These are phyloP conservation scores for Melanostoma scalare DNA, from an alignment of 2,888 invertebrate genomes.

Conservation along the genomic window DNA sequence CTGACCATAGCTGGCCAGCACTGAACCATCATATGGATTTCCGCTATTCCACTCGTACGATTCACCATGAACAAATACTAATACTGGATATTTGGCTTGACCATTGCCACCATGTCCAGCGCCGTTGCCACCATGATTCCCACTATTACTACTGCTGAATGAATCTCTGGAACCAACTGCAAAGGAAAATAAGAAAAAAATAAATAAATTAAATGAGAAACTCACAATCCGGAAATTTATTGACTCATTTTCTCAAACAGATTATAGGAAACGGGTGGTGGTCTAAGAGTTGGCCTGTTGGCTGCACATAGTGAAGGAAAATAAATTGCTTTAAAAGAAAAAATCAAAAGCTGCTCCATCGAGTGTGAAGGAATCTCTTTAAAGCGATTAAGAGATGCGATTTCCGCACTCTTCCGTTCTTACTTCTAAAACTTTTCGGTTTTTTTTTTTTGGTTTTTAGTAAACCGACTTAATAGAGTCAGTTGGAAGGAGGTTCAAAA, in stretches of 20 bases:
- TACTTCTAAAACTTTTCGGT: background rate
- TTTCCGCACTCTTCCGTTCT: constrained; percentile 9
- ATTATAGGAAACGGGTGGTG: constrained; percentile 36
- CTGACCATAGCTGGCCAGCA: constrained; percentile 95
- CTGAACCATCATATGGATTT: constrained; percentile 98
- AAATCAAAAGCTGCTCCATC: constrained; percentile 33
- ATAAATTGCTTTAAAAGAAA: background rate
- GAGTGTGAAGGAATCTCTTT: constrained; percentile 65
- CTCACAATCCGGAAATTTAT: constrained; percentile 69
- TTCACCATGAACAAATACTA: constrained; percentile 97
- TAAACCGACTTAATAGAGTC: constrained; percentile 16
- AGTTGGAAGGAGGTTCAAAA: constrained; percentile 20
- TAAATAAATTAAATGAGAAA: constrained; percentile 54
- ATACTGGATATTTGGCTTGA: constrained; percentile 89
- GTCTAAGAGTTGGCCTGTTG: constrained; percentile 35
- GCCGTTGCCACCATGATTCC: constrained; percentile 70
- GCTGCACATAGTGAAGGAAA: constrained; percentile 14
- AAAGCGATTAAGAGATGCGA: constrained; percentile 59
- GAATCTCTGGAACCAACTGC: constrained; percentile 81
- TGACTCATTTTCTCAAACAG: constrained; percentile 66
- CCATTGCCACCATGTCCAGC: constrained; percentile 78
- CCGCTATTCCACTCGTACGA: constrained; percentile 99
- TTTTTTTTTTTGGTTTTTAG: background rate
- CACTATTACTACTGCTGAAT: constrained; percentile 73
- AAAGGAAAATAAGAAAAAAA: constrained; percentile 69